These are phyloP conservation scores for Aphis gossypii DNA, from an alignment of 1,140 invertebrate genomes.

Conservation along the genomic window DNA sequence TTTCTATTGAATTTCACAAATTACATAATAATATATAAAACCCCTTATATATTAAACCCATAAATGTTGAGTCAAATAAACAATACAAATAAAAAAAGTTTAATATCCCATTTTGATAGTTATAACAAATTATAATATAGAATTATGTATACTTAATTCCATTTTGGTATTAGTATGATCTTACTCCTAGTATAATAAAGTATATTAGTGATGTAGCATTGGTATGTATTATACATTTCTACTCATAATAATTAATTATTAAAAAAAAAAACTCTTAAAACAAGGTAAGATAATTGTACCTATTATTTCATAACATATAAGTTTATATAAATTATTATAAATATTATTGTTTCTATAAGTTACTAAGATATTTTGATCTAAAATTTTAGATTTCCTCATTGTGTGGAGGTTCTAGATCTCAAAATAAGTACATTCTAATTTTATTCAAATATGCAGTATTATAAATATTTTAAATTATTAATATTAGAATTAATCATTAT, in stretches of 20 bases:
- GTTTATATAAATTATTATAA: no score
- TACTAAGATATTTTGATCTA: not conserved
- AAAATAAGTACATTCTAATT: not conserved
- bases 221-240: not conserved
- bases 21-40: no score
- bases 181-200: not conserved
- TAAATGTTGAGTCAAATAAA: no score
- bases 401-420: not conserved
- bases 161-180: not conserved
- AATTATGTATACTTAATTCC: not conserved
- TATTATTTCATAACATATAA: no score
- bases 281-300: no score
- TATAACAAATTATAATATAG: not conserved
- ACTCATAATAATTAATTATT: no score
- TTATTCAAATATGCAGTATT: not conserved
- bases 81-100: no score
- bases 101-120: not conserved
- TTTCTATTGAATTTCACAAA: no score
- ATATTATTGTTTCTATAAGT: no score
- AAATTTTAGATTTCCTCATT: not conserved
- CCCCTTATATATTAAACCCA: no score
- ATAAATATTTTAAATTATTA: not conserved
- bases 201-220: not conserved
- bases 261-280: no score
- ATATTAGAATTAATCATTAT: not conserved